Evolutionary conservation across 2,888 invertebrate species (phyloP).

Genomic region (Deilephila porcellus): DNA sequence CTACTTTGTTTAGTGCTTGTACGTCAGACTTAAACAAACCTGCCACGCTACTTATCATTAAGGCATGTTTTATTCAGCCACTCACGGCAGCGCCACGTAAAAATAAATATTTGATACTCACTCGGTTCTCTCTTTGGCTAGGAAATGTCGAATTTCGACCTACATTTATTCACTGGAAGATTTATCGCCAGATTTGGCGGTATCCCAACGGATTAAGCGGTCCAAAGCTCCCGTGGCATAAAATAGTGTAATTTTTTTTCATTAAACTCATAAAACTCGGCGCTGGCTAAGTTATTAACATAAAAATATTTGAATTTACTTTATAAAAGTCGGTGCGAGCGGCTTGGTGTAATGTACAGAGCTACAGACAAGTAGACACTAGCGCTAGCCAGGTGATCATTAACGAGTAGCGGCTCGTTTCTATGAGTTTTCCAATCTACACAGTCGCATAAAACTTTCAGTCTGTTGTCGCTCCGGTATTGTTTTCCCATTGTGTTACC

Average conservation of each 20-base stretch:
- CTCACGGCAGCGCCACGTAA: background rate
- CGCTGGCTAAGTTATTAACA: background rate
- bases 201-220: conserved; percentile 29
- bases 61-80: conserved; percentile 17
- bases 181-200: conserved; percentile 32
- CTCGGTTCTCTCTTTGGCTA: conserved; percentile 9
- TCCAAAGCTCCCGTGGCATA: background rate
- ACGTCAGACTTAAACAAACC: conserved; percentile 4
- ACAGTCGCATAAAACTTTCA: conserved; percentile 28
- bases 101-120: conserved; percentile 25
- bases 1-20: background rate
- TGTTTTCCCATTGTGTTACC: conserved; percentile 30
- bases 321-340: background rate
- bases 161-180: conserved; percentile 30
- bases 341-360: background rate
- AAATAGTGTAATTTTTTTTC: conserved; percentile 13
- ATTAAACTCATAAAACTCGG: conserved; percentile 14
- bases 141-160: conserved; percentile 29
- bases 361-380: too few relatives aligned
- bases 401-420: conserved; percentile 4
- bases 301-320: background rate
- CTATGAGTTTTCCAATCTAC: conserved; percentile 31
- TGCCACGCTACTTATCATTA: conserved; percentile 8
- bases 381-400: background rate
- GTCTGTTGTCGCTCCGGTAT: conserved; percentile 15